Base-by-base conservation (phyloP, 2,888 invertebrate species). In the Tipula vernalis region DNA sequence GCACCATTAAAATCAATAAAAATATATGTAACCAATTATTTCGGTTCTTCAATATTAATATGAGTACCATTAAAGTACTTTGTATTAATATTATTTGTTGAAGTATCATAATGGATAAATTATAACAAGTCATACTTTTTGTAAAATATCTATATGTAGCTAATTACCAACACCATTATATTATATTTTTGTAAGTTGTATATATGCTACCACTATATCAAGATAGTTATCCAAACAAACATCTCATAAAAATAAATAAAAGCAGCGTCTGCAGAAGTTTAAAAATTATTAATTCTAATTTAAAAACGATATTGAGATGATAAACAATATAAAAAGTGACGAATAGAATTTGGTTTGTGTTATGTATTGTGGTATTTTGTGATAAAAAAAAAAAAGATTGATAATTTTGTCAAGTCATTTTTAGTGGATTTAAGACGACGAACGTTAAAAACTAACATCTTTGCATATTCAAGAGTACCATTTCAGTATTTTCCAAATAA, bases 211-310 rank as follows among this genome's bases (percentile, higher is more conserved):
- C 71, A 71, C 71, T 28, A 71, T 71, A 71, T 28, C 28, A 28
- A 28, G 28, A 71, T 71, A 10, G 71, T 71, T 71, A 71, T 71
- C 71, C 71, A 71, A 71, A 71, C 28, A 71, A 71, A 71, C 71
- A 71, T 71, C 71, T 71, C 28, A 71, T 71, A 28, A 51, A 51
- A 51, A 51, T 5, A 51, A 51, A 51, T 8, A 71, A 71, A 71
- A 71, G 71, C 71, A 71, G 71, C 71, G 71, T 71, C 71, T 71
- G 71, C 71, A 71, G 71, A 71, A 71, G 71, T 71, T 71, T 71
- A 71, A 71, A 71, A 28, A 71, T 71, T 71, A 71, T 71, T 71
- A 71, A 71, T 71, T 18, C 1, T 71, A 71, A 71, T 71, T 71
- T 71, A 71, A 71, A 71, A 71, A 71, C 71, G 71, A 71, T 71